Conservation (phyloP, 2,797 vertebrate genomes). For the Protonibea diacanthus region DNA sequence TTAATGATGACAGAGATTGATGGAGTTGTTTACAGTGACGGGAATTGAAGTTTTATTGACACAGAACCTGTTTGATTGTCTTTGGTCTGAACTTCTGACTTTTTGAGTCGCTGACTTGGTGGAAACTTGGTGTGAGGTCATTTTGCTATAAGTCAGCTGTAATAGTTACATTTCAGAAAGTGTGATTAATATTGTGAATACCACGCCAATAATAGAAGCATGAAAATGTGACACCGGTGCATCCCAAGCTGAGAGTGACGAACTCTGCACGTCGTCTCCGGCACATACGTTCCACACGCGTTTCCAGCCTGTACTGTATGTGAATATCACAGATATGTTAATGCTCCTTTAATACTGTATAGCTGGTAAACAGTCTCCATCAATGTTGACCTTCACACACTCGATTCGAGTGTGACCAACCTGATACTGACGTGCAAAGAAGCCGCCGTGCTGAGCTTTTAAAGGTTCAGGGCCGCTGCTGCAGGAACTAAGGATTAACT, state of each 20-base stretch:
- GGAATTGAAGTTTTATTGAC: too few species aligned
- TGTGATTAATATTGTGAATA: too few species aligned
- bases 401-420: slow-evolving; percentile 48
- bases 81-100: too few species aligned
- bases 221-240: neutral
- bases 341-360: slow-evolving; percentile 33
- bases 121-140: too few species aligned
- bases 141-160: too few species aligned
- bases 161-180: too few species aligned
- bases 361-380: slow-evolving; percentile 13
- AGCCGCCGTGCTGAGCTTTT: neutral
- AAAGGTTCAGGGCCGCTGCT: slow-evolving; percentile 36
- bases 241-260: neutral
- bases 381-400: slow-evolving; percentile 60
- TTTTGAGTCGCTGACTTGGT: too few species aligned
- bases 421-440: slow-evolving; percentile 31
- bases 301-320: neutral
- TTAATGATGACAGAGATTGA: too few species aligned
- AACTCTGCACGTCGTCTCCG: neutral
- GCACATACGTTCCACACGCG: neutral
- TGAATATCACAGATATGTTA: slow-evolving; percentile 33
- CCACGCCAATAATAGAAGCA: too few species aligned
- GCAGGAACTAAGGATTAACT: slow-evolving; percentile 44
- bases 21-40: too few species aligned
- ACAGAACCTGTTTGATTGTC: too few species aligned